Percentiles rank a stretch among this genome's conserved stretches.
phyloP scores from a whole-genome alignment of 2,797 vertebrate species.

The Pipistrellus kuhlii region DNA sequence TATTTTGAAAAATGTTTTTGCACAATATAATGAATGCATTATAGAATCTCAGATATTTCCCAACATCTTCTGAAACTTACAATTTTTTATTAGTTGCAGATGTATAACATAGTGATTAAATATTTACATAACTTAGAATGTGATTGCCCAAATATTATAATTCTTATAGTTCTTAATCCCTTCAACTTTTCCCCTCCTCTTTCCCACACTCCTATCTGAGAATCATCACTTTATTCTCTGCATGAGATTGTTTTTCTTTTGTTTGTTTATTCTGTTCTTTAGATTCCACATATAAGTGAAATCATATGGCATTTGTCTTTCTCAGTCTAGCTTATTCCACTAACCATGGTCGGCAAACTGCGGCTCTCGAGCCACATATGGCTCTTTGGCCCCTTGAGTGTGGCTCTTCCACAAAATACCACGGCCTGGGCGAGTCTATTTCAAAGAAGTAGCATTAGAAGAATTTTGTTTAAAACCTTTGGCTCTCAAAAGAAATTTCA shows the following conservation, averaged over 20 bases:
- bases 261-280: not conserved
- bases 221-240: not conserved
- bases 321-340: not conserved
- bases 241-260: not conserved
- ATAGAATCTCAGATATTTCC: not conserved
- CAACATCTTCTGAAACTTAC: conserved; percentile 28
- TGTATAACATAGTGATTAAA: not conserved
- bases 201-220: not conserved
- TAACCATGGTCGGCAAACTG: too few species aligned
- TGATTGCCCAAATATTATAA: not conserved
- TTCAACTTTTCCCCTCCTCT: not conserved
- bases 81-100: not conserved
- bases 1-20: not conserved
- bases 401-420: too few species aligned
- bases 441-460: too few species aligned
- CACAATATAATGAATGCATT: not conserved
- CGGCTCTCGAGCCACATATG: too few species aligned
- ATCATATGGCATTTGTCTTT: not conserved
- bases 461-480: too few species aligned
- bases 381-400: too few species aligned
- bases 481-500: too few species aligned
- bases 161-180: not conserved
- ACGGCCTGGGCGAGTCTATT: too few species aligned
- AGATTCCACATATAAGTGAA: not conserved
- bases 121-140: not conserved